Percentiles rank a stretch among this genome's conserved stretches.
These are phyloP conservation scores for Prunella fulvescens DNA, from an alignment of 2,113 vertebrate species.

Conservation along the genomic window DNA sequence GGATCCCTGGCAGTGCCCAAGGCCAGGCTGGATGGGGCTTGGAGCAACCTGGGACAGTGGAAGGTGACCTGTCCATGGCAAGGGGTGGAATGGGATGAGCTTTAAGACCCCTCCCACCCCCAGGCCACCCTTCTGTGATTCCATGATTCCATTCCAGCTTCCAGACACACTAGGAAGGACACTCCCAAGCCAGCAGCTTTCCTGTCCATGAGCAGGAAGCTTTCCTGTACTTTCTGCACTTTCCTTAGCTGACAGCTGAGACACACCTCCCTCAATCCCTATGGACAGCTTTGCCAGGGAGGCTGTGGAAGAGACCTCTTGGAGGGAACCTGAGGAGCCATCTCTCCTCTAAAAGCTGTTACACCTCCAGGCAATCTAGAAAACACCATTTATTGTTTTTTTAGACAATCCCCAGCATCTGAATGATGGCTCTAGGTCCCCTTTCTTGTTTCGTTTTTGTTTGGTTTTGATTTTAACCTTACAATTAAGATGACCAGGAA, in stretches of 20 bases:
- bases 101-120: background rate
- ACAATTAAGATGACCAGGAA: background rate
- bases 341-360: background rate
- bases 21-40: accelerated
- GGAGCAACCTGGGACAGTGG: accelerated
- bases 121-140: background rate
- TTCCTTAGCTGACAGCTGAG: background rate
- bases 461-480: background rate
- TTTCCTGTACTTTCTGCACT: background rate
- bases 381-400: background rate
- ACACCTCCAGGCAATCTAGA: background rate
- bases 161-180: background rate
- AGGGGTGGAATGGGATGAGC: accelerated
- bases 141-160: background rate
- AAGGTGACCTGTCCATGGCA: accelerated
- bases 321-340: background rate
- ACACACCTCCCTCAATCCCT: background rate
- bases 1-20: background rate
- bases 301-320: background rate
- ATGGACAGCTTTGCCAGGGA: background rate
- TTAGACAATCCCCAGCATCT: background rate
- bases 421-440: accelerated
- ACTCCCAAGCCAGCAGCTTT: background rate
- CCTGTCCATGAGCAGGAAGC: background rate
- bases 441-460: background rate